A percentile compares a stretch with the other conserved stretches of the same genome.
Conservation (phyloP, 2,113 vertebrate genomes). For the Zonotrichia leucophrys region DNA sequence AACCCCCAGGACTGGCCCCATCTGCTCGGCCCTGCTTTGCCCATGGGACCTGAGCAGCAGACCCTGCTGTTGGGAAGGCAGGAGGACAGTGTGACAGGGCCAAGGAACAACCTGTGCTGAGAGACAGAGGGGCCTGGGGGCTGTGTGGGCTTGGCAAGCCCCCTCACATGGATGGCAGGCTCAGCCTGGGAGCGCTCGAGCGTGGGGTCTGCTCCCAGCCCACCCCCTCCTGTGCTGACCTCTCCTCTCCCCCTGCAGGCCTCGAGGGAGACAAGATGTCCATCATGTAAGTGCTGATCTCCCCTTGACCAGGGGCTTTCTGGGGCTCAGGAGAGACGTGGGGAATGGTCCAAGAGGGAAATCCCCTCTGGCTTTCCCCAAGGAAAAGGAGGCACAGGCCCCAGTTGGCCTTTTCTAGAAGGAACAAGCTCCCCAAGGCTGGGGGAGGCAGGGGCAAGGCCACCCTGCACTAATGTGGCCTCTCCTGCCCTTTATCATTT, state of each 20-base stretch:
- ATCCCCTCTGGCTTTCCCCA: background rate
- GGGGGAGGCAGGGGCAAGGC: background rate
- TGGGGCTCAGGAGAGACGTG: background rate
- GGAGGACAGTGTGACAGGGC: background rate
- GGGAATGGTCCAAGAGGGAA: background rate
- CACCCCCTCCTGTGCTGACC: background rate
- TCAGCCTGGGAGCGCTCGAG: fast-evolving
- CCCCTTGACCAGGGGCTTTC: background rate
- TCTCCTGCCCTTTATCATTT: conserved; percentile 39
- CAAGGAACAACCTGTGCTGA: background rate
- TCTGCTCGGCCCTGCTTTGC: background rate
- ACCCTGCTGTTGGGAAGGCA: background rate
- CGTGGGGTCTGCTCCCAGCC: background rate
- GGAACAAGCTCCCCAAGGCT: background rate
- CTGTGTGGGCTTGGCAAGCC: background rate
- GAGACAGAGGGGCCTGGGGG: background rate
- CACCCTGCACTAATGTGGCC: fast-evolving
- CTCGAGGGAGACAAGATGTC: conserved; percentile 48
- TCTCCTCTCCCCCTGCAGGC: conserved; percentile 59
- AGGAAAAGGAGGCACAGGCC: background rate
- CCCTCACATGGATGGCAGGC: background rate
- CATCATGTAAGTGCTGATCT: conserved; percentile 71
- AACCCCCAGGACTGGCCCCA: background rate
- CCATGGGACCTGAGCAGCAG: background rate
- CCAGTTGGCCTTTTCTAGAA: background rate